A percentile compares a stretch with the other conserved stretches of the same genome.
phyloP scores from a whole-genome alignment of 1,140 invertebrate genomes.

The Venustaconcha ellipsiformis region DNA sequence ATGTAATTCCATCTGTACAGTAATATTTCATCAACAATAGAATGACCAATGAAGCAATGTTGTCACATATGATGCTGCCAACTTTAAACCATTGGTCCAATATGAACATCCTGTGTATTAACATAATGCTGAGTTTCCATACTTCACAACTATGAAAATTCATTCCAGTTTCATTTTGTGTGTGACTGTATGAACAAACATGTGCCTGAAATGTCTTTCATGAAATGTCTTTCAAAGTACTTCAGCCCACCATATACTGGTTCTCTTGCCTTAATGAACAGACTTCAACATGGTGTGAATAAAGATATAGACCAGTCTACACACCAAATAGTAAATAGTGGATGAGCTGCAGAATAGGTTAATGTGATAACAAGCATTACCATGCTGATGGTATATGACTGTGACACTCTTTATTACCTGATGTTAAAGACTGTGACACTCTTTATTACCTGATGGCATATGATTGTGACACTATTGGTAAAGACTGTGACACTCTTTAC shows the following conservation, averaged over 20 bases:
- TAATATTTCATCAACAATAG: too few relatives aligned
- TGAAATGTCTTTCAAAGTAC: not conserved
- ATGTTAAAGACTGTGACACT: constrained; percentile 90
- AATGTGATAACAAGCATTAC: not conserved
- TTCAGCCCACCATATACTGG: not conserved
- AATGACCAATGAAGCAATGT: too few relatives aligned
- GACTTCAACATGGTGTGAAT: not conserved
- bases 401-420: constrained; percentile 53
- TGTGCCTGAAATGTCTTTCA: not conserved
- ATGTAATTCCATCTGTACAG: too few relatives aligned
- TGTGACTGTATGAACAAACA: not conserved
- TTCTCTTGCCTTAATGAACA: not conserved
- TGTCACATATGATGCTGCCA: too few relatives aligned
- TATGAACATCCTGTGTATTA: too few relatives aligned
- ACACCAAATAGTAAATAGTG: not conserved
- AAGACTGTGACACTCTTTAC: too few relatives aligned
- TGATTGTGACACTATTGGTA: not conserved
- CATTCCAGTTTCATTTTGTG: too few relatives aligned
- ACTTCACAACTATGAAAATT: too few relatives aligned
- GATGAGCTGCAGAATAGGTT: not conserved
- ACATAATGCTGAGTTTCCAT: too few relatives aligned
- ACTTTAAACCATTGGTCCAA: too few relatives aligned
- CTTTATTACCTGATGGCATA: constrained; percentile 63
- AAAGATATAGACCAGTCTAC: too few relatives aligned
- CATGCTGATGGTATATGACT: not conserved